These are phyloP conservation scores for Melieria crassipennis DNA, from an alignment of 2,888 invertebrate genomes.

Conservation along the genomic window DNA sequence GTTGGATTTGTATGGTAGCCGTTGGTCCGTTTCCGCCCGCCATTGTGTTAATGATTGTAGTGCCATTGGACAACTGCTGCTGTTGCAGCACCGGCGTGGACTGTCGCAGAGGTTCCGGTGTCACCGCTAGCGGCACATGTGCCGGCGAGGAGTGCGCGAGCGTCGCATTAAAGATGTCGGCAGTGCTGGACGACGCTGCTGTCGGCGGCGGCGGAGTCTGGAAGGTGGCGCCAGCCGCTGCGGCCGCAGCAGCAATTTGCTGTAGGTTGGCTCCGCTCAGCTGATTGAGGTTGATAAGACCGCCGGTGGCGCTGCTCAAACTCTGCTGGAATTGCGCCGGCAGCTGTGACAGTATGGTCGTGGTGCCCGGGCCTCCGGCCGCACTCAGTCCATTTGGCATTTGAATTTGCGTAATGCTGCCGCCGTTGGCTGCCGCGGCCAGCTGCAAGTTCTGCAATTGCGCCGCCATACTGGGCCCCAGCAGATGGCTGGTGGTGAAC, in stretches of 20 bases:
- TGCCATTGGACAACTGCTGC: slow-evolving; percentile 48
- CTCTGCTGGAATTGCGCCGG: slow-evolving; percentile 65
- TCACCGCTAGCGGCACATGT: slow-evolving; percentile 58
- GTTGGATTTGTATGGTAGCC: slow-evolving; percentile 57
- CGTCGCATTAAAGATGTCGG: slow-evolving; percentile 31
- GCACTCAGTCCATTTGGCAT: slow-evolving; percentile 65
- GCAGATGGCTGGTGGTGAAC: slow-evolving; percentile 63
- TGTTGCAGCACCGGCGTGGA: slow-evolving; percentile 53
- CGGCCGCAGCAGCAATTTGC: slow-evolving; percentile 59
- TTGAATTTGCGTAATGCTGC: slow-evolving; percentile 64
- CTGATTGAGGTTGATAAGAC: slow-evolving; percentile 63
- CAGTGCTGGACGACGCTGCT: slow-evolving; percentile 21
- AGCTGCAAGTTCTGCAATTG: slow-evolving; percentile 65
- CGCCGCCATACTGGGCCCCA: slow-evolving; percentile 64
- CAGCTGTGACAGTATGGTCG: slow-evolving; percentile 60
- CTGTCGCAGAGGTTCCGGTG: slow-evolving; percentile 61
- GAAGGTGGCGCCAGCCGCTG: slow-evolving; percentile 56
- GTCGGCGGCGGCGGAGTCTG: slow-evolving; percentile 58
- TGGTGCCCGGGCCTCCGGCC: slow-evolving; percentile 40
- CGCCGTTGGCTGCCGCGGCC: slow-evolving; percentile 60
- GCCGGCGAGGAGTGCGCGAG: slow-evolving; percentile 35
- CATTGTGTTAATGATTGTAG: slow-evolving; percentile 44
- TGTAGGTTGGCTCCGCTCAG: slow-evolving; percentile 63
- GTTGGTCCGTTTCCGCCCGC: slow-evolving; percentile 42
- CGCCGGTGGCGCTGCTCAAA: slow-evolving; percentile 52